Conservation (phyloP, 1,140 invertebrate species). For the Eulimnadia texana region DNA sequence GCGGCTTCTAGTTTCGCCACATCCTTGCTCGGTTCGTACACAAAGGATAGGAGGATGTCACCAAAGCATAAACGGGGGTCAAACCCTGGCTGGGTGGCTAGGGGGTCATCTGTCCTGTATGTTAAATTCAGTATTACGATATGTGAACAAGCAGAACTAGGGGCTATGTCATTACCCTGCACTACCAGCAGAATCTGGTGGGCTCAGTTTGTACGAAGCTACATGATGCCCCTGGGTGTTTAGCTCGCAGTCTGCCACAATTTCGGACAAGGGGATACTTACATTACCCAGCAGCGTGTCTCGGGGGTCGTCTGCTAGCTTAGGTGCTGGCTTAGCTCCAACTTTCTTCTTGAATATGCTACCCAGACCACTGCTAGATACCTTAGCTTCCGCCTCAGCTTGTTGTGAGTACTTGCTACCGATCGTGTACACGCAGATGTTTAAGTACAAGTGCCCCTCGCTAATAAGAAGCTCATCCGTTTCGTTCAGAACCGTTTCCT, state of each 20-base stretch:
- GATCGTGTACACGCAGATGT: background rate
- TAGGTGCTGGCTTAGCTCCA: background rate
- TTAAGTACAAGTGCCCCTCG: background rate
- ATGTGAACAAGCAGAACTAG: slow-evolving; percentile 4
- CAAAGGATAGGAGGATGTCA: slow-evolving; percentile 70
- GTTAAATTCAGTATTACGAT: slow-evolving; percentile 12
- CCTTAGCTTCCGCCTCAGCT: background rate
- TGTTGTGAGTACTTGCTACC: background rate
- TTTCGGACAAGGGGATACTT: slow-evolving; percentile 57
- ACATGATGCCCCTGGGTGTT: slow-evolving; percentile 64
- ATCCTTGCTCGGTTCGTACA: slow-evolving; percentile 28
- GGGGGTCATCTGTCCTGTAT: slow-evolving; percentile 30
- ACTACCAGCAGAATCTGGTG: slow-evolving; percentile 43
- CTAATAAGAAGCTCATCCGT: background rate
- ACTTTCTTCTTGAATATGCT: background rate
- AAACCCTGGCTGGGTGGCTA: slow-evolving; percentile 64
- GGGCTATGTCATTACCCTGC: slow-evolving; percentile 29
- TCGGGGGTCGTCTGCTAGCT: background rate
- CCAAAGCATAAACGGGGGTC: slow-evolving; percentile 79
- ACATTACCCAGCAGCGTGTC: slow-evolving; percentile 58
- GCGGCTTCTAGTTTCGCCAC: slow-evolving; percentile 15
- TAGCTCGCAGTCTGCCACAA: slow-evolving; percentile 60
- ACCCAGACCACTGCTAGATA: background rate
- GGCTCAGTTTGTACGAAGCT: slow-evolving; percentile 36
- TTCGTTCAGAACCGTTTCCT: background rate